These are phyloP conservation scores for Arnoldichthys spilopterus DNA, from an alignment of 2,797 vertebrate species.

Conservation along the genomic window DNA sequence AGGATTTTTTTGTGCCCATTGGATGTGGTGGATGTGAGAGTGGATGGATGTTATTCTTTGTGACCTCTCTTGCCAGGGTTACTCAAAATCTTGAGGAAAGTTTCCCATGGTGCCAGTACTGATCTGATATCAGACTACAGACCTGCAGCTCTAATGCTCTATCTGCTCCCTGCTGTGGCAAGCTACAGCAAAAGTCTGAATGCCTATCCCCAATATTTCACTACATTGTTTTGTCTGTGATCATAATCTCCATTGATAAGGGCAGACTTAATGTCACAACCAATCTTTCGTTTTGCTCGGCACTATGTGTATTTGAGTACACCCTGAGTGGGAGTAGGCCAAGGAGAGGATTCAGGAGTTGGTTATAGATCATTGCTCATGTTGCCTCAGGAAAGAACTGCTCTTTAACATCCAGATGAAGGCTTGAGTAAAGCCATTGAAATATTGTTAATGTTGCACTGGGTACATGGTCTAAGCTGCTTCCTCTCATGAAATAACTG, in stretches of 20 bases:
- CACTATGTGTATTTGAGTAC: slow-evolving; percentile 58
- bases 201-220: slow-evolving; percentile 19
- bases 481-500: not conserved
- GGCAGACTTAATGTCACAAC: slow-evolving; percentile 66
- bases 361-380: slow-evolving; percentile 1
- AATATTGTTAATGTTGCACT: not conserved
- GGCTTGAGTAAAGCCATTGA: not conserved
- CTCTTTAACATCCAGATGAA: not conserved
- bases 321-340: slow-evolving; percentile 5
- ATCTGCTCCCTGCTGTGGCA: not conserved
- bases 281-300: slow-evolving; percentile 49
- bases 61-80: not conserved
- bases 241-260: slow-evolving; percentile 71
- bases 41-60: slow-evolving; percentile 9
- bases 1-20: not conserved
- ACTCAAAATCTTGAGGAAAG: not conserved
- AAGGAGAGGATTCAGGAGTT: slow-evolving; percentile 7
- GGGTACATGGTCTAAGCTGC: not conserved
- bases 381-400: not conserved
- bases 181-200: slow-evolving; percentile 26
- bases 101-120: not conserved
- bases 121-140: slow-evolving; percentile 27
- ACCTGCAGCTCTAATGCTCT: not conserved
- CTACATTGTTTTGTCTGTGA: slow-evolving; percentile 49
- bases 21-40: not conserved